Conservation (phyloP, 2,113 vertebrate genomes). For the Helogale parvula region DNA sequence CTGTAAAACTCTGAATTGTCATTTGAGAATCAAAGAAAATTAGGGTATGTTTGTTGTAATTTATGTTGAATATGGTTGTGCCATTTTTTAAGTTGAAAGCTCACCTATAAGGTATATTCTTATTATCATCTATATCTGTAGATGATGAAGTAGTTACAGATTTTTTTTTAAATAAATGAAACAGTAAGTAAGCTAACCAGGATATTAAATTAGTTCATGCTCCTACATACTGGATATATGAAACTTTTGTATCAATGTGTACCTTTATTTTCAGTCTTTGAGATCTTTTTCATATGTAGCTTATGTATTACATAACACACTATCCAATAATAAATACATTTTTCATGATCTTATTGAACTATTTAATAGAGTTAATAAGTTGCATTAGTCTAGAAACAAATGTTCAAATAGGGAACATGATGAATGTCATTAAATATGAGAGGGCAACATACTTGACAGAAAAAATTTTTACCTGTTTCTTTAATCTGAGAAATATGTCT, state of each 20-base stretch:
- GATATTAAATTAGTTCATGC: neutral
- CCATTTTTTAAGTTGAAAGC: conserved; percentile 10
- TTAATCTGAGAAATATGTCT: neutral
- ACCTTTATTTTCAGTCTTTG: conserved; percentile 24
- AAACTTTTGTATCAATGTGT: neutral
- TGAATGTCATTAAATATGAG: neutral
- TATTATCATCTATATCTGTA: neutral
- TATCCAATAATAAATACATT: neutral
- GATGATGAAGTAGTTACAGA: neutral
- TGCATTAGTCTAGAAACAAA: neutral
- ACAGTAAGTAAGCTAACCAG: neutral
- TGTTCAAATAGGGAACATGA: neutral
- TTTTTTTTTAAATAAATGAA: conserved; percentile 12
- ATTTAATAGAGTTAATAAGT: neutral
- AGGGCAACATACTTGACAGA: neutral
- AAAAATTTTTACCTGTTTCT: neutral
- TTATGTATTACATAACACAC: neutral
- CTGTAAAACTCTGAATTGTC: neutral
- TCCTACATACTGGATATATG: neutral
- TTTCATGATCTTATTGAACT: neutral
- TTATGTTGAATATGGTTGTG: neutral
- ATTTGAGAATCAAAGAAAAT: conserved; percentile 39
- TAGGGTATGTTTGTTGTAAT: neutral
- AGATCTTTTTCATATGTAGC: neutral
- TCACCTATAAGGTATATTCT: neutral